Evolutionary conservation across 2,113 vertebrate species (phyloP).

Genomic region (Corynorhinus townsendii): DNA sequence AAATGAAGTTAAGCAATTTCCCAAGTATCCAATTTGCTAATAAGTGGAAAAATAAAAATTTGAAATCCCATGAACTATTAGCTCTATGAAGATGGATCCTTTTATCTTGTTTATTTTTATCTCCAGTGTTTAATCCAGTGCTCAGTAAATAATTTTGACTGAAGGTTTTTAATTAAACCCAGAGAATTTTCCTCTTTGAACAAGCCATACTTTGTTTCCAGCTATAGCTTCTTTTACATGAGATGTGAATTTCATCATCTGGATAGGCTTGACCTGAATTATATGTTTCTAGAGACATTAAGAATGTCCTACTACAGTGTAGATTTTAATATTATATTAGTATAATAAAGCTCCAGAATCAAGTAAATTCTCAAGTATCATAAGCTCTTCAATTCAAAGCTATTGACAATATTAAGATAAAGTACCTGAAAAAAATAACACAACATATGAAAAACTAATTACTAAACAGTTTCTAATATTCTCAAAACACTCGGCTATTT

Average conservation of each 20-base stretch:
- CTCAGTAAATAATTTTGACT: slow-evolving; percentile 16
- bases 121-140: not conserved
- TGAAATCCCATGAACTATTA: not conserved
- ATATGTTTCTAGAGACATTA: not conserved
- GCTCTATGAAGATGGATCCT: not conserved
- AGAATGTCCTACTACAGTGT: not conserved
- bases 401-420: not conserved
- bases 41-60: not conserved
- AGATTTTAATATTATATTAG: not conserved
- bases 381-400: slow-evolving; percentile 34
- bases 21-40: not conserved
- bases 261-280: not conserved
- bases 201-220: not conserved
- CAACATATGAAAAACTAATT: slow-evolving; percentile 1
- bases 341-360: not conserved
- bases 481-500: not conserved
- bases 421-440: slow-evolving; percentile 7
- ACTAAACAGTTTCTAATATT: not conserved
- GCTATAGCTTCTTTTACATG: not conserved
- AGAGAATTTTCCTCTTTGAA: slow-evolving; percentile 21
- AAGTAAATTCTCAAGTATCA: slow-evolving; percentile 6
- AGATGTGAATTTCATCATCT: not conserved
- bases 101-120: not conserved
- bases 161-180: not conserved
- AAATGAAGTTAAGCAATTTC: not conserved